Evolutionary conservation across 92 coral and sea anemone species (phyloP).

Genomic region (Bergia puertoricense): DNA sequence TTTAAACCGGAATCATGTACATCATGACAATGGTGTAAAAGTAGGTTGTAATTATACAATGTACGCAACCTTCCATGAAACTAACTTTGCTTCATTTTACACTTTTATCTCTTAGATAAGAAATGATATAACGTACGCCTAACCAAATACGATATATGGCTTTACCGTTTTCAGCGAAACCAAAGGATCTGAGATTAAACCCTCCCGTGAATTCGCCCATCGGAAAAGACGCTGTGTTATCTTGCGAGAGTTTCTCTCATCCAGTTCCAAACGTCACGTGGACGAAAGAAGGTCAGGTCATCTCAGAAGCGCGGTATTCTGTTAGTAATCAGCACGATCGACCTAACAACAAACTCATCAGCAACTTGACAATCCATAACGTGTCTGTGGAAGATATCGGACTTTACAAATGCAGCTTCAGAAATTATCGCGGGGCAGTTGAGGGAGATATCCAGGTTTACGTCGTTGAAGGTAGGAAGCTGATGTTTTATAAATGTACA

Average conservation of each 20-base stretch:
- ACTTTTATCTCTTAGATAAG: too few species aligned
- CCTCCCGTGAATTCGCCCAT: neutral
- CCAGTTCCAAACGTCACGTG: constrained; percentile 35
- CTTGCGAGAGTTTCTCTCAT: neutral
- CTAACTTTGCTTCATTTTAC: neutral
- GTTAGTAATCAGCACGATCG: neutral
- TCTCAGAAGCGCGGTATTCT: neutral
- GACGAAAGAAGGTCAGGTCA: constrained; percentile 12
- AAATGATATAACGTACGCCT: too few species aligned
- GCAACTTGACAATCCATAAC: constrained; percentile 14
- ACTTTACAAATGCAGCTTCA: constrained; percentile 19
- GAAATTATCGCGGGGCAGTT: constrained; percentile 24
- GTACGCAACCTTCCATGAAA: neutral
- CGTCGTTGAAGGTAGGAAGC: neutral
- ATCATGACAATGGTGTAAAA: too few species aligned
- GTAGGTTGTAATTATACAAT: too few species aligned
- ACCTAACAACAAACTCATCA: constrained; percentile 11
- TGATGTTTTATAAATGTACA: too few species aligned
- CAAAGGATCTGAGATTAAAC: neutral
- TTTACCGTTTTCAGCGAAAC: neutral
- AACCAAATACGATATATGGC: too few species aligned
- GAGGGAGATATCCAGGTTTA: neutral
- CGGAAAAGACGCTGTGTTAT: neutral
- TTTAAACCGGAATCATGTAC: too few species aligned
- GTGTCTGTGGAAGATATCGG: neutral